phyloP scores from a whole-genome alignment of 2,888 invertebrate genomes.

The Eupithecia insigniata region DNA sequence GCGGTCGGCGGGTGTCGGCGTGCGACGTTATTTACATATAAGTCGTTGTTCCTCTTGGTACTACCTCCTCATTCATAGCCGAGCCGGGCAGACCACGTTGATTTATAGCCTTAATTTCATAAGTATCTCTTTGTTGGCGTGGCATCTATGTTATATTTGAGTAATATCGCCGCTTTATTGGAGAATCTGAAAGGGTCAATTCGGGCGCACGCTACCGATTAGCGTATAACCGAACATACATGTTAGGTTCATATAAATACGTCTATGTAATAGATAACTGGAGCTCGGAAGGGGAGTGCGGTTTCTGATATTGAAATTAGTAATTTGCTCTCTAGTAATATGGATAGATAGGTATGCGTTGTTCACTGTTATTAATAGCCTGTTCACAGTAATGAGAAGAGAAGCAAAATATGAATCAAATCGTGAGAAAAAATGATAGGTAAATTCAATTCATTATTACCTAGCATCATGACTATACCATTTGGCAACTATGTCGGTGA shows the following conservation, averaged over 20 bases:
- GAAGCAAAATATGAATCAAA: not conserved
- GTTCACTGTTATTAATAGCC: conserved; percentile 15
- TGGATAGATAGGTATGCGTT: conserved; percentile 11
- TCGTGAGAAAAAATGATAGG: not conserved
- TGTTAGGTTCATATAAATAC: conserved; percentile 9
- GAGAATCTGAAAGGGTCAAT: conserved; percentile 63
- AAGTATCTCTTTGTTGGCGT: conserved; percentile 82
- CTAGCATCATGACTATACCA: not conserved
- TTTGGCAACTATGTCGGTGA: conserved; percentile 74
- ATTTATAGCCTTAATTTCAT: conserved; percentile 84
- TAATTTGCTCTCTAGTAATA: conserved; percentile 23
- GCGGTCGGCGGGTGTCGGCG: conserved; percentile 61
- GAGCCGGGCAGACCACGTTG: conserved; percentile 66
- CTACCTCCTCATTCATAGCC: conserved; percentile 69
- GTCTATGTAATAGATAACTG: conserved; percentile 8
- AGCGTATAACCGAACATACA: conserved; percentile 40
- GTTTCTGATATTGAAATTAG: conserved; percentile 36
- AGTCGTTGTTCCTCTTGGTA: conserved; percentile 73
- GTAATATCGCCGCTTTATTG: conserved; percentile 71
- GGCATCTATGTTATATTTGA: conserved; percentile 74
- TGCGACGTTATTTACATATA: conserved; percentile 81
- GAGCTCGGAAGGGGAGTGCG: conserved; percentile 25
- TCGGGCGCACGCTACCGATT: conserved; percentile 55
- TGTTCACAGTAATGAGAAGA: not conserved
- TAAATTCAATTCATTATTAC: not conserved